Evolutionary conservation across 2,113 vertebrate genomes (phyloP).

Genomic region (Antigone vipio): DNA sequence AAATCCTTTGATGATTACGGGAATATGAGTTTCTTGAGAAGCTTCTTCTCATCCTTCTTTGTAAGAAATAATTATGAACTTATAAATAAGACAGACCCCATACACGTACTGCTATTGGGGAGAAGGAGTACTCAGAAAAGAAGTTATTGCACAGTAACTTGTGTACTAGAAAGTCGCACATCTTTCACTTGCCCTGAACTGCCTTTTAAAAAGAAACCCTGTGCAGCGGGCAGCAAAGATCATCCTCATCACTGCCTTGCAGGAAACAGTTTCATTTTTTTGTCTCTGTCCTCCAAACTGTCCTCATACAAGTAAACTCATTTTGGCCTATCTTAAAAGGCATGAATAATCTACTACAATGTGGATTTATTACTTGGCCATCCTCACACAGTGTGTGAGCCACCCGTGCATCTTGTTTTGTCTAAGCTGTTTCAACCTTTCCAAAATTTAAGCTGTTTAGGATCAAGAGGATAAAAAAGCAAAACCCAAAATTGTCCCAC

Average conservation of each 20-base stretch:
- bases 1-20: not conserved
- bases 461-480: not conserved
- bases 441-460: not conserved
- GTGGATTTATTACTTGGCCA: not conserved
- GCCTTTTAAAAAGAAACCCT: not conserved
- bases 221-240: not conserved
- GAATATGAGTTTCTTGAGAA: not conserved
- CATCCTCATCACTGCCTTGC: not conserved
- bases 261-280: not conserved
- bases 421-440: not conserved
- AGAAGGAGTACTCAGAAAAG: not conserved
- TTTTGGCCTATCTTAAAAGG: not conserved
- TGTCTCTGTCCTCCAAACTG: not conserved
- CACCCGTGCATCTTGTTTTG: fast-evolving
- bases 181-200: not conserved
- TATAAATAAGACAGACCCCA: not conserved
- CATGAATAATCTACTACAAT: not conserved
- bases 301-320: not conserved
- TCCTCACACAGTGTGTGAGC: not conserved
- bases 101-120: not conserved
- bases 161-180: fast-evolving
- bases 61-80: not conserved
- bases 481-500: not conserved
- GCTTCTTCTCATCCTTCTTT: not conserved
- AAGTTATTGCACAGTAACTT: not conserved